Percentiles rank a stretch among this genome's conserved stretches.
Evolutionary conservation across 2,797 vertebrate genomes (phyloP).

Genomic region (Sardinella longiceps): DNA sequence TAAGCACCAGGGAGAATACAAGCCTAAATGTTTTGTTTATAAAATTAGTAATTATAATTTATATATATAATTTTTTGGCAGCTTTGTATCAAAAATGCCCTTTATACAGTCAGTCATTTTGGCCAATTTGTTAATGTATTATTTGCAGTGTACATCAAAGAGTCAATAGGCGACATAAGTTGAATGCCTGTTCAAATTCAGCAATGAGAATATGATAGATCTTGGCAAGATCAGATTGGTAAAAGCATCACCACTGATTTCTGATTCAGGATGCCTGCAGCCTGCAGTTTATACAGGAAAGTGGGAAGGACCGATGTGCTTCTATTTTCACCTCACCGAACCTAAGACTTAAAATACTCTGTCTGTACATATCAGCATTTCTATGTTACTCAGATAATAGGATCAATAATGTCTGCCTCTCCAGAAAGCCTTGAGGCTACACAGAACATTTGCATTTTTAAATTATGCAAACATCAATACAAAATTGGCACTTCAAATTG

Average conservation of each 20-base stretch:
- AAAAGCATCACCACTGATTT: background rate
- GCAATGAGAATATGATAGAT: background rate
- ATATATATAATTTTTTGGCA: too few relatives aligned
- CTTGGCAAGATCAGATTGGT: background rate
- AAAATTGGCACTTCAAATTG: background rate
- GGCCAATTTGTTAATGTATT: too few relatives aligned
- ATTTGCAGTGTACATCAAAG: too few relatives aligned
- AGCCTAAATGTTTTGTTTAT: too few relatives aligned
- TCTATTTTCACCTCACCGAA: background rate
- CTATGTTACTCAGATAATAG: background rate
- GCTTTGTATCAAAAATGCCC: too few relatives aligned
- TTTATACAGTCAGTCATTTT: too few relatives aligned
- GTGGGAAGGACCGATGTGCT: background rate
- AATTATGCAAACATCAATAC: background rate
- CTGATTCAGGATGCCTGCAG: background rate
- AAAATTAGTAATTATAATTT: too few relatives aligned
- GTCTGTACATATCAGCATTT: background rate
- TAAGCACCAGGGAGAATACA: too few relatives aligned
- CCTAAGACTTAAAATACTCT: background rate
- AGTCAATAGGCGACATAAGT: too few relatives aligned
- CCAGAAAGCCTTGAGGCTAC: background rate
- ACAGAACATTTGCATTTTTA: background rate
- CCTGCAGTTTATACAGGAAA: background rate
- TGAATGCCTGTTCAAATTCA: too few relatives aligned
- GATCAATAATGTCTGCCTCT: constrained; percentile 21